These are phyloP conservation scores for Dolomedes plantarius DNA, from an alignment of 2,888 invertebrate species.

Conservation along the genomic window DNA sequence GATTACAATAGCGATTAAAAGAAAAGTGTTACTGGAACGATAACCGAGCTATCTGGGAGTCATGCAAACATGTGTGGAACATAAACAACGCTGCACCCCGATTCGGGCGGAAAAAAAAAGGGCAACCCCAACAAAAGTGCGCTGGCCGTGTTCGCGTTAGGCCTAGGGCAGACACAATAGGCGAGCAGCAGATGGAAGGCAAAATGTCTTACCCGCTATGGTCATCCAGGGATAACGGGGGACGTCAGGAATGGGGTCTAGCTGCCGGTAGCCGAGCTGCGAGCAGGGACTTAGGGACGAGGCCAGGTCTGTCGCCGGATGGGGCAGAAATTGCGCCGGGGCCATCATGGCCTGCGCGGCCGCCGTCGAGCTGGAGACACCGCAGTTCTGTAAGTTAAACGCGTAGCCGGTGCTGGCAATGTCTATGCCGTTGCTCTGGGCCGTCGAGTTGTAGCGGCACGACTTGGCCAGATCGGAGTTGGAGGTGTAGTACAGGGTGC, in stretches of 20 bases:
- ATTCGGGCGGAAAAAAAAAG: too few relatives aligned
- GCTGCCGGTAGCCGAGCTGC: conserved; percentile 83
- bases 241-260: conserved; percentile 81
- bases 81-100: too few relatives aligned
- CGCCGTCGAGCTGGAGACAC: conserved; percentile 79
- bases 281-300: conserved; percentile 84
- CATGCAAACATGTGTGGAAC: too few relatives aligned
- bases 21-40: too few relatives aligned
- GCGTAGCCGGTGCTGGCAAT: conserved; percentile 73
- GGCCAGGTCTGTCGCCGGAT: conserved; percentile 79
- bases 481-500: conserved; percentile 79
- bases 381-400: conserved; percentile 74
- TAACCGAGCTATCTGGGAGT: too few relatives aligned
- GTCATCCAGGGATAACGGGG: conserved; percentile 98
- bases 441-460: conserved; percentile 82
- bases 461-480: conserved; percentile 84
- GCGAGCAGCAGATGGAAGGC: conserved; percentile 32
- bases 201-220: conserved; percentile 87
- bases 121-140: too few relatives aligned
- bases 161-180: conserved; percentile 48
- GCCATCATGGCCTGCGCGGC: conserved; percentile 84
- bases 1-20: too few relatives aligned
- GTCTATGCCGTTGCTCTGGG: conserved; percentile 75
- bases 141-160: not conserved
- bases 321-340: conserved; percentile 93